Base-by-base conservation (phyloP, 2,888 invertebrate species). In the Heliconius erato region DNA sequence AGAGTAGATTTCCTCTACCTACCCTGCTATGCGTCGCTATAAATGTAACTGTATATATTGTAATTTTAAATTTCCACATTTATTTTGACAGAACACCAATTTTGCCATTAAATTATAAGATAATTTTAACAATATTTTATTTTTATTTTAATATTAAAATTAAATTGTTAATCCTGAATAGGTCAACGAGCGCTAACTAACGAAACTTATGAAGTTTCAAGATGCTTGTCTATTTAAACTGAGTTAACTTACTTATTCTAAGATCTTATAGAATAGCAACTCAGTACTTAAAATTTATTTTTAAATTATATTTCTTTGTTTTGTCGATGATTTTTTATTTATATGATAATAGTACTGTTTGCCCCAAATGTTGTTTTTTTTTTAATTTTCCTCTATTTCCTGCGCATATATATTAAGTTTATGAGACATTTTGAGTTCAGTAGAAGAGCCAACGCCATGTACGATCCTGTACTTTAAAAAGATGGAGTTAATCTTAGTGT, bases 191-290 rank as follows among this genome's bases (percentile, higher is more conserved):
- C 67, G 67, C 32, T 54, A 80, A 67, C 80, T 72, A n/a, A 40
- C 26, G 6, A 67, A 74, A 80, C 67, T 80, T 67, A n/a, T n/a
- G 32, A 80, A 80, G 67, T 80, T 72, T 74, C 74, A 74, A 74
- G 80, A 80, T 63, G 74, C 67, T 32, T 49, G 49, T 74, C 59
- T 59, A 44, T 76, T 76, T 76, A 76, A 23, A 76, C 74, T 35
- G 59, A 74, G 54, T 59, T 16, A 63, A 63, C 32, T 59, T 35
- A 76, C 35, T 76, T 32, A 35, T 76, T n/a, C 59, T n/a, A n/a
- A 76, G 59, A 35, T 35, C 54, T 63, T 23, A 23, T 54, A 23
- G 54, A 19, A 54, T 6, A 54, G 54, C 54, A 54, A 54, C 54
- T 9, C 19, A 54, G 7, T 7, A 23, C 54, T 54, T 54, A 54